Conservation (phyloP, 2,113 vertebrate genomes). For the Donacobius atricapilla region DNA sequence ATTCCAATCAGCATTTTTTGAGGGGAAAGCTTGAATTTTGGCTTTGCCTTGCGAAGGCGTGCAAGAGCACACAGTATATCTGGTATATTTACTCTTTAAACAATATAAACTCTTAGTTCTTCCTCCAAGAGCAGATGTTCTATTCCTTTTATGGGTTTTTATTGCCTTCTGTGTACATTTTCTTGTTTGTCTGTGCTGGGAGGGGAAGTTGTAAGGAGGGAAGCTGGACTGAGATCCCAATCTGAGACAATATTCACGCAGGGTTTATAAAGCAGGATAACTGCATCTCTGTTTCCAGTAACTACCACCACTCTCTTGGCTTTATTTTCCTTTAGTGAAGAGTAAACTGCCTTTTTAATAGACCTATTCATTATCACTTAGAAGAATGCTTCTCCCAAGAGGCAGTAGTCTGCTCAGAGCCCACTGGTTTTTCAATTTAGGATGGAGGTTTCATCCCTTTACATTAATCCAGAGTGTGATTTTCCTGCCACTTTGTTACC, state of each 20-base stretch:
- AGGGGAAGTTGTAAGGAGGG: neutral
- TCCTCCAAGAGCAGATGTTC: neutral
- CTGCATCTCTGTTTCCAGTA: neutral
- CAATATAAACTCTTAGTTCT: neutral
- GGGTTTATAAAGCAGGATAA: neutral
- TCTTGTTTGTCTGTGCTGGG: neutral
- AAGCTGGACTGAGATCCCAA: neutral
- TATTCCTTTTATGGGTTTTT: neutral
- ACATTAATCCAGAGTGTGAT: neutral
- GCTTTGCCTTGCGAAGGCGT: neutral
- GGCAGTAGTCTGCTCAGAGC: neutral
- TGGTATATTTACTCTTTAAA: neutral
- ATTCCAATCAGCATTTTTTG: neutral
- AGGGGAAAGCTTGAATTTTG: neutral
- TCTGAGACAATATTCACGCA: neutral
- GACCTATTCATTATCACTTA: neutral
- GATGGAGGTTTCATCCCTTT: neutral
- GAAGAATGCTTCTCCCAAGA: neutral
- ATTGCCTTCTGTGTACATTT: neutral
- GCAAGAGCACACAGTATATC: neutral
- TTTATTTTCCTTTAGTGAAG: constrained; percentile 7
- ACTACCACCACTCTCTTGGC: neutral
- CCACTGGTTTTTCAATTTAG: neutral
- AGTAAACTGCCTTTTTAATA: constrained; percentile 14
- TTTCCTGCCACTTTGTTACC: neutral